phyloP scores from a whole-genome alignment of 2,113 vertebrate genomes.

The Peromyscus californicus region DNA sequence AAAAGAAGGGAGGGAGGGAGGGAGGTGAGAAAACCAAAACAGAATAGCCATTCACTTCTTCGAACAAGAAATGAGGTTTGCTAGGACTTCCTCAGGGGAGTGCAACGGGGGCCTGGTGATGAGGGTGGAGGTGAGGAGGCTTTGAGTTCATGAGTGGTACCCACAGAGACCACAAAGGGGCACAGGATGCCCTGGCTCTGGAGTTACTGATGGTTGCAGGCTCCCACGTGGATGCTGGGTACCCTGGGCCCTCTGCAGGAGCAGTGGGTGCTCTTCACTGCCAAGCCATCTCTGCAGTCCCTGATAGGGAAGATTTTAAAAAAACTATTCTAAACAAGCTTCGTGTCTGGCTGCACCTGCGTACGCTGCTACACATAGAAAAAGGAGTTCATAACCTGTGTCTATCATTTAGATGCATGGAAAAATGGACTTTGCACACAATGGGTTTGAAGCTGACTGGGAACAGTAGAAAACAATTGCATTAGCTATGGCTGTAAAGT shows the following conservation, averaged over 20 bases:
- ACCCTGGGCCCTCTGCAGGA: not conserved
- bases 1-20: not conserved
- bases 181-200: not conserved
- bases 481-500: constrained; percentile 88
- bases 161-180: not conserved
- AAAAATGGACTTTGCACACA: constrained; percentile 90
- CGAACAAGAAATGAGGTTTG: not conserved
- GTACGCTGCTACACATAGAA: constrained; percentile 93
- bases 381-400: constrained; percentile 92
- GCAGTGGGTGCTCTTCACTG: too few relatives aligned
- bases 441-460: constrained; percentile 88
- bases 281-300: not conserved
- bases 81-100: not conserved
- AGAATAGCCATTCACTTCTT: not conserved
- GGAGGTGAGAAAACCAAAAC: rapidly evolving
- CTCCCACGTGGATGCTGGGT: not conserved
- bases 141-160: not conserved
- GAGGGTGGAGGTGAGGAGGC: not conserved
- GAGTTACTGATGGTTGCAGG: not conserved
- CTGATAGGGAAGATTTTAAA: not conserved
- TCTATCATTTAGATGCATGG: constrained; percentile 96
- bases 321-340: constrained; percentile 81
- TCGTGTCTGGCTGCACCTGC: constrained; percentile 94
- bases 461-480: constrained; percentile 86
- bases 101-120: not conserved